Conservation (phyloP, 2,113 vertebrate genomes). For the Otis tarda region DNA sequence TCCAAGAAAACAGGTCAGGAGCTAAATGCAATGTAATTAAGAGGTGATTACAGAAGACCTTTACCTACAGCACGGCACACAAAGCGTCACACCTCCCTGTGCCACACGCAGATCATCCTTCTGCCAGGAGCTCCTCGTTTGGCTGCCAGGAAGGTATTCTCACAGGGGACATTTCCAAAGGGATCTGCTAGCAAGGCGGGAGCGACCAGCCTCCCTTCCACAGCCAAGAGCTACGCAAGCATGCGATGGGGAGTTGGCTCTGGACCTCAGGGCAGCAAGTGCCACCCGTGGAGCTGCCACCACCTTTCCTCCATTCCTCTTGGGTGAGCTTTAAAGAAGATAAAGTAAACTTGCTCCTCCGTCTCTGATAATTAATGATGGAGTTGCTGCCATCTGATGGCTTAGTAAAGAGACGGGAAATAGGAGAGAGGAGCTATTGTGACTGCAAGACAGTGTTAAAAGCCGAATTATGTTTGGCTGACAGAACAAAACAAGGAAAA, state of each 20-base stretch:
- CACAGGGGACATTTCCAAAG: neutral
- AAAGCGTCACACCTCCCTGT: neutral
- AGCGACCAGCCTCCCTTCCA: neutral
- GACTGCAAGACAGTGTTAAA: neutral
- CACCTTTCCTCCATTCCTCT: fast-evolving
- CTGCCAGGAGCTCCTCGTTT: neutral
- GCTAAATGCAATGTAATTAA: neutral
- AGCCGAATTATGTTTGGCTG: neutral
- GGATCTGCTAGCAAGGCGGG: fast-evolving
- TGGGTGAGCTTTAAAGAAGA: neutral
- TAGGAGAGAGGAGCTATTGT: neutral
- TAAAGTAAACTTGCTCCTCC: neutral
- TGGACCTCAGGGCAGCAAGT: neutral
- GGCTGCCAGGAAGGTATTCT: neutral
- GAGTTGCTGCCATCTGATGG: constrained; percentile 9
- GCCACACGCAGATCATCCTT: neutral
- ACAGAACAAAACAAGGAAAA: neutral
- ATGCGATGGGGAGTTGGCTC: neutral
- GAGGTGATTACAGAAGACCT: constrained; percentile 2
- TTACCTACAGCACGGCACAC: neutral
- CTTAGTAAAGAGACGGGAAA: neutral
- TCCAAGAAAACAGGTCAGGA: neutral
- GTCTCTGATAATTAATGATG: neutral
- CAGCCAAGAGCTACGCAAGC: neutral
- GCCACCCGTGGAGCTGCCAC: neutral